These are phyloP conservation scores for Drosophila lini DNA, from an alignment of 1,140 invertebrate species.

Conservation along the genomic window DNA sequence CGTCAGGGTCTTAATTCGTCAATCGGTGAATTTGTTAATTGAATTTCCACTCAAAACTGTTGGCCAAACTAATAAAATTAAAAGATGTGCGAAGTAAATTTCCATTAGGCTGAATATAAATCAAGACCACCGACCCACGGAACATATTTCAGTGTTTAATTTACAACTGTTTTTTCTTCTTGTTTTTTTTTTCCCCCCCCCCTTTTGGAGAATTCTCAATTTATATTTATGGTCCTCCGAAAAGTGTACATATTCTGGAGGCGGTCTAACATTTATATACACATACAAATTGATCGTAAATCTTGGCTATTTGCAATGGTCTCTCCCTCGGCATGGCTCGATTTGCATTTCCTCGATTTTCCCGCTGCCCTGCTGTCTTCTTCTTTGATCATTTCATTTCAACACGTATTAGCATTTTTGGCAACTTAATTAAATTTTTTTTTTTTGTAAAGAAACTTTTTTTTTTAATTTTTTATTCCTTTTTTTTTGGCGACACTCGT, in stretches of 20 bases:
- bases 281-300: slow-evolving; percentile 71
- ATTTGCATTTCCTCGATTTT: slow-evolving; percentile 50
- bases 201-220: slow-evolving; percentile 35
- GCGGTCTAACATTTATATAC: slow-evolving; percentile 35
- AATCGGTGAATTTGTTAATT: slow-evolving; percentile 30
- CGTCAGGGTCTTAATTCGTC: slow-evolving; percentile 1
- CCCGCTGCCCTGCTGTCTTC: slow-evolving; percentile 4
- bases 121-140: slow-evolving; percentile 7
- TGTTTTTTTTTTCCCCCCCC: not conserved
- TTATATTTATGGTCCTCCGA: slow-evolving; percentile 25
- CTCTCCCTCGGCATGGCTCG: slow-evolving; percentile 1
- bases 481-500: slow-evolving; percentile 25
- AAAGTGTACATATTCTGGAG: slow-evolving; percentile 5
- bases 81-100: slow-evolving; percentile 42
- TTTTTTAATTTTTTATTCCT: slow-evolving; percentile 6
- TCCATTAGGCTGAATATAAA: slow-evolving; percentile 35
- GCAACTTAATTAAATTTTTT: slow-evolving; percentile 57
- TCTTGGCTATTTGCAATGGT: slow-evolving; percentile 35
- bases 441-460: not conserved
- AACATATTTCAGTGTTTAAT: slow-evolving; percentile 28
- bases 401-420: slow-evolving; percentile 61
- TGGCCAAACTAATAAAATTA: slow-evolving; percentile 20
- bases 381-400: slow-evolving; percentile 56
- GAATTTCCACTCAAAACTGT: slow-evolving; percentile 19
- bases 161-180: slow-evolving; percentile 18